Percentiles rank a stretch among this genome's conserved stretches.
Conservation (phyloP, 2,888 invertebrate genomes). For the Tinea semifulvella region DNA sequence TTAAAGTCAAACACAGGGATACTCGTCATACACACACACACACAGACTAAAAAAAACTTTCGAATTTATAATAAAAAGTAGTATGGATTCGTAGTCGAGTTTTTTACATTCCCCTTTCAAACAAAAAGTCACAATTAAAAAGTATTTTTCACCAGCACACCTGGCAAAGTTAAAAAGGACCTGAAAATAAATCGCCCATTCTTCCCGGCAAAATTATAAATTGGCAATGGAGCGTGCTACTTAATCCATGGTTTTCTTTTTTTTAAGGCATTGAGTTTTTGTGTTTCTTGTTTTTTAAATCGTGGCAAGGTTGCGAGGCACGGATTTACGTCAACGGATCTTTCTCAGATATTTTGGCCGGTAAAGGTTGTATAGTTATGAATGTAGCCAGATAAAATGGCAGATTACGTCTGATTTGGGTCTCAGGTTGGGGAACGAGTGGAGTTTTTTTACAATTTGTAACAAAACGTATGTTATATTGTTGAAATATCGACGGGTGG, state of each 20-base stretch:
- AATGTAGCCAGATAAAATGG: slow-evolving; percentile 12
- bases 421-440: too few species aligned
- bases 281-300: slow-evolving; percentile 17
- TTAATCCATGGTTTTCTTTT: slow-evolving; percentile 44
- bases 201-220: slow-evolving; percentile 41
- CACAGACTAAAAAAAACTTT: too few species aligned
- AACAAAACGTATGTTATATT: neutral
- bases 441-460: slow-evolving; percentile 1
- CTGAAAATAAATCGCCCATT: slow-evolving; percentile 32
- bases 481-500: slow-evolving; percentile 7
- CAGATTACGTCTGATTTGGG: slow-evolving; percentile 15
- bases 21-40: too few species aligned
- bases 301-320: neutral
- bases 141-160: slow-evolving; percentile 40
- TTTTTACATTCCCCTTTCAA: too few species aligned
- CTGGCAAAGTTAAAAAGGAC: slow-evolving; percentile 31
- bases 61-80: too few species aligned
- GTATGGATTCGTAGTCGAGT: too few species aligned
- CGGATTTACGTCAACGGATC: slow-evolving; percentile 27
- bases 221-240: slow-evolving; percentile 54
- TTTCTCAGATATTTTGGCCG: slow-evolving; percentile 30
- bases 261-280: slow-evolving; percentile 20
- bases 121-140: slow-evolving; percentile 38
- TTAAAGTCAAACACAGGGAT: too few species aligned
- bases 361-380: slow-evolving; percentile 10